Evolutionary conservation across 2,113 vertebrate genomes (phyloP).

Genomic region (Tretioscincus oriximinensis): DNA sequence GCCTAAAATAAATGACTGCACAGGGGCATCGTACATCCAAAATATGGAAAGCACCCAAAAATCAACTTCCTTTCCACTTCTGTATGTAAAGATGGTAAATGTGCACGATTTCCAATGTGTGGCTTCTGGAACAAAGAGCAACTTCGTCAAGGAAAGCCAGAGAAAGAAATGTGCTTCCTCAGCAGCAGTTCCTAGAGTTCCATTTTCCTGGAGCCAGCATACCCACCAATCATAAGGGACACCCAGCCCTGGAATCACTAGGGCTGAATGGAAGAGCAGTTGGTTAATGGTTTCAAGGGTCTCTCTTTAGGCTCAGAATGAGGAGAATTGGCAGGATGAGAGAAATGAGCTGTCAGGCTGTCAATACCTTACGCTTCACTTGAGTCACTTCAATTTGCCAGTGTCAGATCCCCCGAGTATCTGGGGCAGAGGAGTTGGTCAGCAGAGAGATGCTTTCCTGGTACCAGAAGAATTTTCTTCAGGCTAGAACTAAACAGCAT

Average conservation of each 20-base stretch:
- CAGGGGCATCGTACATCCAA: no score
- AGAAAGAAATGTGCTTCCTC: background rate
- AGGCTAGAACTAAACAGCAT: slow-evolving; percentile 1
- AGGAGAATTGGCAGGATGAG: slow-evolving; percentile 3
- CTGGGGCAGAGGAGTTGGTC: background rate
- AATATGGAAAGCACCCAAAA: no score
- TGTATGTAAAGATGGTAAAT: background rate
- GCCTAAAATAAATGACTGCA: no score
- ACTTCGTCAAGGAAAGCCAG: background rate
- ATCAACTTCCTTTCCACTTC: background rate
- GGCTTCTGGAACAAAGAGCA: background rate
- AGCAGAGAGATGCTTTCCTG: background rate
- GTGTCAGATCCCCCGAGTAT: background rate
- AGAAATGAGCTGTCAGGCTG: slow-evolving; percentile 19
- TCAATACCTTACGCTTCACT: slow-evolving; percentile 3
- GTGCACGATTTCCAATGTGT: no score
- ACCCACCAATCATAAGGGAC: slow-evolving; percentile 11
- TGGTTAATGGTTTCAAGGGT: slow-evolving; percentile 19
- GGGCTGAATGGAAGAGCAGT: background rate
- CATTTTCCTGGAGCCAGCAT: background rate
- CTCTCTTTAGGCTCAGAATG: background rate
- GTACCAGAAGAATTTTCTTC: background rate
- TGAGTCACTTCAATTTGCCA: slow-evolving; percentile 5
- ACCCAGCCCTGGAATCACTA: background rate
- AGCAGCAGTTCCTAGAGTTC: background rate